phyloP scores from a whole-genome alignment of 2,113 vertebrate species.

The Actenoides lindsayi region DNA sequence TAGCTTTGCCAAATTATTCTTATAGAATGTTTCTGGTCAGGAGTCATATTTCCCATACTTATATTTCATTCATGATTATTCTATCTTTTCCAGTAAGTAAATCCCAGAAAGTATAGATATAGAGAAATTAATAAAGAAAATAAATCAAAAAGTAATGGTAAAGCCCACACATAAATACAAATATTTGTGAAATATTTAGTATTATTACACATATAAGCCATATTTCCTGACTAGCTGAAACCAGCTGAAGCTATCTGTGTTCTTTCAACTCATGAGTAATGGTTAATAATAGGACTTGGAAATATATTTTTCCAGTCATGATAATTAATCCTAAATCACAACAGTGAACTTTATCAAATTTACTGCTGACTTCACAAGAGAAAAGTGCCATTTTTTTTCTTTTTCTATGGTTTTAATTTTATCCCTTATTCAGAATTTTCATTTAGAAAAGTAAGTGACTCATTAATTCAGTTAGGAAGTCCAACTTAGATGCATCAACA shows the following conservation, averaged over 20 bases:
- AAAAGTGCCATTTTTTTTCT: not conserved
- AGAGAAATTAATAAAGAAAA: not conserved
- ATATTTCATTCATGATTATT: not conserved
- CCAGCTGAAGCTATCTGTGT: not conserved
- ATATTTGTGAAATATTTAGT: not conserved
- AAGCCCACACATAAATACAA: not conserved
- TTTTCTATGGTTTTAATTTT: not conserved
- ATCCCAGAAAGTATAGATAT: not conserved
- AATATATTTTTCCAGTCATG: not conserved
- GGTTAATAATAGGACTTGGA: not conserved
- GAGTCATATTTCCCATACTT: not conserved
- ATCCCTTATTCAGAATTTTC: not conserved
- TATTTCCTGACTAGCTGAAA: not conserved
- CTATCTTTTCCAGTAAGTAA: not conserved
- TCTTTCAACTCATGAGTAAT: not conserved
- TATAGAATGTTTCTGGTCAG: not conserved
- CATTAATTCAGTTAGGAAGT: not conserved
- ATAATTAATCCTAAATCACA: not conserved
- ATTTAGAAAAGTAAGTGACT: not conserved
- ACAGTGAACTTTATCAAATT: not conserved
- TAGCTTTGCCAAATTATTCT: not conserved
- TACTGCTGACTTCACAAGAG: not conserved
- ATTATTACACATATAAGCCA: not conserved
- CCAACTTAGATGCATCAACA: not conserved
- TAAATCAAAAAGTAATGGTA: not conserved